Evolutionary conservation across 1,140 invertebrate species (phyloP).

Genomic region (Laupala kohalensis): DNA sequence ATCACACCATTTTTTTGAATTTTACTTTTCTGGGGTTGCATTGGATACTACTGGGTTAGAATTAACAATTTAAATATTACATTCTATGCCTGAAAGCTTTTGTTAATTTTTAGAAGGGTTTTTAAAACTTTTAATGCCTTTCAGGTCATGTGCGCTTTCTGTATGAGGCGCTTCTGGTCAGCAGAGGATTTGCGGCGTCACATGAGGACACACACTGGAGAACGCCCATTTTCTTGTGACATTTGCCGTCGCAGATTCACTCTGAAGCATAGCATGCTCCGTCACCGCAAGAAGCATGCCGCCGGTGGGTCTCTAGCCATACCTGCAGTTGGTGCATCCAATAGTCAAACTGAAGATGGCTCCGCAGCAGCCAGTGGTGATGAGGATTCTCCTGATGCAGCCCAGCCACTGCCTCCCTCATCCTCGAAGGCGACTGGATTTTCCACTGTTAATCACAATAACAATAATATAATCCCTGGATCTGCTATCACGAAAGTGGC

Average conservation of each 20-base stretch:
- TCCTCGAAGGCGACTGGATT: background rate
- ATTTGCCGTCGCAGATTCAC: conserved; percentile 73
- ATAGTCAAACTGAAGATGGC: conserved; percentile 22
- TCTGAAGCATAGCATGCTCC: conserved; percentile 84
- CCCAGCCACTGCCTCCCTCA: conserved; percentile 16
- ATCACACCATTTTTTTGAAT: too few species aligned
- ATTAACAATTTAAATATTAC: too few species aligned
- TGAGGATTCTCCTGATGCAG: conserved; percentile 24
- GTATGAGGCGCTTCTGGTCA: conserved; percentile 84
- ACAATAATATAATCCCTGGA: conserved; percentile 15
- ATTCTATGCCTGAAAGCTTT: too few species aligned
- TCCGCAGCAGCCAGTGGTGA: conserved; percentile 30
- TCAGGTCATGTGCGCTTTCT: conserved; percentile 80
- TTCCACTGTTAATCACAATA: conserved; percentile 14
- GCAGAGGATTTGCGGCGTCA: conserved; percentile 82
- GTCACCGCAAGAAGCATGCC: conserved; percentile 74
- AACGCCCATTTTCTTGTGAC: conserved; percentile 65
- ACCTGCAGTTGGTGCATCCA: conserved; percentile 23
- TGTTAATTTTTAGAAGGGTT: too few species aligned
- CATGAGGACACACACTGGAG: conserved; percentile 79
- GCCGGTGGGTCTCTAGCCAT: background rate
- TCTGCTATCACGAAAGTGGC: background rate
- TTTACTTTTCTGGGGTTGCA: too few species aligned
- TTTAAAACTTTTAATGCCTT: too few species aligned
- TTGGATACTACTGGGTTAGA: too few species aligned